These are phyloP conservation scores for Colinus virginianus DNA, from an alignment of 2,113 vertebrate species.

Conservation along the genomic window DNA sequence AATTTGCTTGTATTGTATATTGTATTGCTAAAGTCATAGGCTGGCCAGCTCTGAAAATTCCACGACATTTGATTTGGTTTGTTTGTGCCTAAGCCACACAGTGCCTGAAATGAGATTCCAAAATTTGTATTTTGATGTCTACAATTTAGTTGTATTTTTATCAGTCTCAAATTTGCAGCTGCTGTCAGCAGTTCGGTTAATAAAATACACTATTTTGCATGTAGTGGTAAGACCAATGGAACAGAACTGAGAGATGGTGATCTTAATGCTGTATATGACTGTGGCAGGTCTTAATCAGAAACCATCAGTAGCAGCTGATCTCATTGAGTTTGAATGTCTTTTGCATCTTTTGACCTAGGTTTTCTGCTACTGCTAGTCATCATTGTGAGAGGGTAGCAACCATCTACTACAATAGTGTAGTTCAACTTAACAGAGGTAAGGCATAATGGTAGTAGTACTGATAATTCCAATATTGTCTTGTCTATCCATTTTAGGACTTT, in stretches of 20 bases:
- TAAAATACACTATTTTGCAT: not conserved
- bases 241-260: not conserved
- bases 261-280: rapidly evolving
- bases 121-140: not conserved
- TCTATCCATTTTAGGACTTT: not conserved
- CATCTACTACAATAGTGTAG: not conserved
- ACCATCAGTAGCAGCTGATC: not conserved
- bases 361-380: not conserved
- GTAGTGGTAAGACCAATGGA: not conserved
- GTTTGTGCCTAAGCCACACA: not conserved
- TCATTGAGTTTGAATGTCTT: not conserved
- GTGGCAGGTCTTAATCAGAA: not conserved
- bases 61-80: not conserved
- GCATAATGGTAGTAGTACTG: not conserved
- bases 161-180: not conserved
- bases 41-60: not conserved
- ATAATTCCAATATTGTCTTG: not conserved
- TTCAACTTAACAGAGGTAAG: not conserved
- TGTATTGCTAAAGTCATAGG: not conserved
- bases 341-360: not conserved
- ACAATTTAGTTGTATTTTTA: not conserved
- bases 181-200: not conserved
- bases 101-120: not conserved
- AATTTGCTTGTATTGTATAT: not conserved
- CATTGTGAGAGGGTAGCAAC: not conserved